Conservation (phyloP, 1,140 invertebrate species). For the Lordiphosa stackelbergi region DNA sequence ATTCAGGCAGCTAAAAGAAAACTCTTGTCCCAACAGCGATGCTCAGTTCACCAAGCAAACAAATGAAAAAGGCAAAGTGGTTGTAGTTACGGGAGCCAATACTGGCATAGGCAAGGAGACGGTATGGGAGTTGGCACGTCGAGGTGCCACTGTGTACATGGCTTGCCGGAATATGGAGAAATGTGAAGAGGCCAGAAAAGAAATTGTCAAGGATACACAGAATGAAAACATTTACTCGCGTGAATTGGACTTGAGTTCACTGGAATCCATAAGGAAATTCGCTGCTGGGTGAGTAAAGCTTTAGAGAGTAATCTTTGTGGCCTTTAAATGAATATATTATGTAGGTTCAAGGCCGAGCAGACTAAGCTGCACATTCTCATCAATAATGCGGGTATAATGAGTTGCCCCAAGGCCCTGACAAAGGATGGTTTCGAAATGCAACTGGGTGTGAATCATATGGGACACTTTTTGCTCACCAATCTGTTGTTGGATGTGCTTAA, state of each 20-base stretch:
- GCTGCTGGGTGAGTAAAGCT: constrained; percentile 77
- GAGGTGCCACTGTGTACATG: constrained; percentile 87
- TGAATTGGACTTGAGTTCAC: constrained; percentile 87
- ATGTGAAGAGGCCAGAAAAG: constrained; percentile 83
- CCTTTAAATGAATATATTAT: not conserved
- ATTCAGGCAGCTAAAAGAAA: not conserved
- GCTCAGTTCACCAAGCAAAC: constrained; percentile 76
- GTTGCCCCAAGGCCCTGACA: constrained; percentile 82
- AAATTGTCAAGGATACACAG: constrained; percentile 85
- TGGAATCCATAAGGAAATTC: constrained; percentile 86
- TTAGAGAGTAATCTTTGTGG: no score
- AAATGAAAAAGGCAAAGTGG: constrained; percentile 83
- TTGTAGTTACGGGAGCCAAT: constrained; percentile 91
- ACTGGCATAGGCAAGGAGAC: constrained; percentile 91
- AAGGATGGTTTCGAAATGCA: constrained; percentile 92
- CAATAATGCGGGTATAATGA: constrained; percentile 94
- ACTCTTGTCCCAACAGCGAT: constrained; percentile 50
- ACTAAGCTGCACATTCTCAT: constrained; percentile 87
- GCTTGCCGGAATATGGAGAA: constrained; percentile 86
- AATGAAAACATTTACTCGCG: constrained; percentile 89
- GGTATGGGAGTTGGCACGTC: constrained; percentile 83
- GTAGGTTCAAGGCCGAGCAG: constrained; percentile 81
- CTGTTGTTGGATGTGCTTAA: constrained; percentile 87
- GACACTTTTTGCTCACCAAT: constrained; percentile 92
- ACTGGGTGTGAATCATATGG: constrained; percentile 88